Evolutionary conservation across 1,140 invertebrate species (phyloP), one percentile per base, ranked within the genome.

Genomic region (Myzus persicae): DNA sequence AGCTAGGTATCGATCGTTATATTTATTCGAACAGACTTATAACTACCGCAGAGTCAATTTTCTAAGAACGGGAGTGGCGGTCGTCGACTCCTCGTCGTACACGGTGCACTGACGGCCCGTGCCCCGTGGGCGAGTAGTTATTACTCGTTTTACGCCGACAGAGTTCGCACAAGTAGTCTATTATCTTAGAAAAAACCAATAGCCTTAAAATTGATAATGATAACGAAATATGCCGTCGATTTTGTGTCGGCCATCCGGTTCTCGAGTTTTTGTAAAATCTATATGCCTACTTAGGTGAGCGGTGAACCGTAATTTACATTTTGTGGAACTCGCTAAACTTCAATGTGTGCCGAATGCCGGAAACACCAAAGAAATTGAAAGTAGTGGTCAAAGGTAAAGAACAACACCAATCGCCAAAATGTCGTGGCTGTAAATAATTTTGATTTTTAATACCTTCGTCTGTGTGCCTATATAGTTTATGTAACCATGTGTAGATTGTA

Each of bases 331-430:
- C 22, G 22, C 38, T 44, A 31, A 26, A 85, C 42, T 22, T 36
- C 44, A 2, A 88, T 88, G 44, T 88, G 48, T n/a, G 44, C 18
- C 87, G 44, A 88, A 88, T 88, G 87, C 87, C 44, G 44, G 87
- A 46, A 51, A n/a, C 44, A 48, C 87, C 31, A 48, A 88, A 88
- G 44, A 48, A 48, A 36, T 36, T 88, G n/a, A 88, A 88, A 48
- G 44, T 88, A 36, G 87, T 88, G 87, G 31, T 88, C 31, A 88
- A 88, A 88, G 87, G 87, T 88, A 46, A 88, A 36, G 22, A 84
- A 84, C 22, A 40, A 84, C 7, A 26, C 3, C 38, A 24, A 42
- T 84, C 24, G 14, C 22, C 24, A 84, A 40, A 84, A 14, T 26
- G 40, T 48, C 46, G 46, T 42, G 22, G 24, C 20, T 20, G 36